Base-by-base conservation (phyloP, 2,888 invertebrate genomes). In the Eupithecia insigniata region DNA sequence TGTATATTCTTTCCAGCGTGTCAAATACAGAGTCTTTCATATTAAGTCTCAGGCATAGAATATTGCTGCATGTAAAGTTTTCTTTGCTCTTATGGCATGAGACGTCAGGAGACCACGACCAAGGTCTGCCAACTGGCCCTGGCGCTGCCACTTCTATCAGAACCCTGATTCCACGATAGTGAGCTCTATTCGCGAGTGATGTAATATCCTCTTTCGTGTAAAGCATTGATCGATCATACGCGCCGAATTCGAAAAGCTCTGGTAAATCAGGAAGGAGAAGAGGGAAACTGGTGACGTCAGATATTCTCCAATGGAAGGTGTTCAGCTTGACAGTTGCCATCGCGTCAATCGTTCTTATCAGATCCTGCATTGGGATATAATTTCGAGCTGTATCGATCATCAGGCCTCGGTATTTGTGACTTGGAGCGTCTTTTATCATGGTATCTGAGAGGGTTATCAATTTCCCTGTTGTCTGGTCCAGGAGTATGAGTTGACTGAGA, bases 351-450 rank as follows among this genome's bases (percentile, higher is more conserved):
- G 97, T 96, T 34, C 96, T 95, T 84, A 96, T 96, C 67, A 97
- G 92, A 78, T 96, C 95, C 36, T 95, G 94, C 6, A 97, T 91
- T 2, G 97, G 96, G 81, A 99, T 96, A 86, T 96, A 99, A 87
- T 99, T 98, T 55, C 99, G 94, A 0, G 97, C 97, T 0, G 99
- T 98, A 84, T 99, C 99, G 61, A 99, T 89, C 95, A 98, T 96
- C 0, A 99, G 87, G 1, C 99, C 99, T 73, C 99, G 95, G 85
- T 98, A 98, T 84, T 90, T 94, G 79, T 94, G 95, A 69, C 96
- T 95, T 0, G 99, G 99, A 34, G 95, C 95, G 89, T 99, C 99
- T 80, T 96, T 95, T 1, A 97, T 90, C 2, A 93, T 85, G 0
- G 95, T 95, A 58, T 95, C 95, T 10, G 96, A 95, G 2, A 97